Conservation (phyloP, 2,888 invertebrate species). For the Pteria penguin region DNA sequence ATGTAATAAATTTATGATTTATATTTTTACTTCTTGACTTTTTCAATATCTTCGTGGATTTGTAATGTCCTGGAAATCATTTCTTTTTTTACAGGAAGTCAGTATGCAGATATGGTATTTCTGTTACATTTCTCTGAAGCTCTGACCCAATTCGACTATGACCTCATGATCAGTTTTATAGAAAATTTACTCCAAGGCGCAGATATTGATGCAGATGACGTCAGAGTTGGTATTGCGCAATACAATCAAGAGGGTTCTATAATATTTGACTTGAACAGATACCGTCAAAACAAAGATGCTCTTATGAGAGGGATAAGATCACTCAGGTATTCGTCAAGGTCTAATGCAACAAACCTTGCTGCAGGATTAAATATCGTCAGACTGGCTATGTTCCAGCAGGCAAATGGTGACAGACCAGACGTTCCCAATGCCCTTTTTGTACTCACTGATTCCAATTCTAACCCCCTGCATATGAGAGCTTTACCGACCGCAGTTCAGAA, state of each 20-base stretch:
- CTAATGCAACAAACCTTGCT: constrained; percentile 55
- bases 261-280: constrained; percentile 64
- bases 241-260: constrained; percentile 51
- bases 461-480: constrained; percentile 23
- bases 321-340: constrained; percentile 51
- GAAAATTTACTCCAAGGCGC: constrained; percentile 49
- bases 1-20: too few species aligned
- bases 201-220: constrained; percentile 59
- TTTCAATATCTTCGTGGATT: neutral
- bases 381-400: constrained; percentile 46
- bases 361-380: constrained; percentile 62
- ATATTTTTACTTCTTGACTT: too few species aligned
- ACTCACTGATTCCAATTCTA: constrained; percentile 64
- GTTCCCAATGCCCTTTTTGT: constrained; percentile 66
- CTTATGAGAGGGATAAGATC: constrained; percentile 55
- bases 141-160: constrained; percentile 46
- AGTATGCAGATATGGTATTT: constrained; percentile 63
- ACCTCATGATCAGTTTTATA: constrained; percentile 55
- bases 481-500: constrained; percentile 6
- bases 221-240: constrained; percentile 60
- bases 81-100: constrained; percentile 51
- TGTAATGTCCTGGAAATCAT: neutral
- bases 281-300: constrained; percentile 50
- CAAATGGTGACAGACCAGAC: constrained; percentile 54
- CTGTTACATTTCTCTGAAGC: constrained; percentile 61